Evolutionary conservation across 2,888 invertebrate genomes (phyloP).

Genomic region (Priocnemis perturbator): DNA sequence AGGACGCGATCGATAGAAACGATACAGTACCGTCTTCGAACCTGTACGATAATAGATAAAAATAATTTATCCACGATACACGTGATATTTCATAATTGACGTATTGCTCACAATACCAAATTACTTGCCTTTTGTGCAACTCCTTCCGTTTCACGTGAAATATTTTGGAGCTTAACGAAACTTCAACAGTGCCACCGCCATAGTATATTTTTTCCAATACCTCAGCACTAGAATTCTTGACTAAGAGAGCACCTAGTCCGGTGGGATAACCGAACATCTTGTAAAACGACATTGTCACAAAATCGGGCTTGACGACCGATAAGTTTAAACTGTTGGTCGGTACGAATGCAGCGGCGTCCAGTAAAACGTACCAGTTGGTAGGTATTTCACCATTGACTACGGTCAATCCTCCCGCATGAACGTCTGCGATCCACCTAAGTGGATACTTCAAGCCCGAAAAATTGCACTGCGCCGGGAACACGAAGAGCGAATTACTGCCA

Average conservation of each 20-base stretch:
- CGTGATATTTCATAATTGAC: not conserved
- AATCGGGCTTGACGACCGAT: constrained; percentile 85
- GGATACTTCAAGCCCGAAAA: constrained; percentile 96
- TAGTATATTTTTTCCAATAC: constrained; percentile 86
- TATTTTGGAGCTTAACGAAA: constrained; percentile 84
- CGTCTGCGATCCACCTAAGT: constrained; percentile 81
- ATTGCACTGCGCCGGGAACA: constrained; percentile 95
- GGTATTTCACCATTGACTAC: constrained; percentile 73
- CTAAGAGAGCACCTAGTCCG: constrained; percentile 92
- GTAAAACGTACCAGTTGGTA: constrained; percentile 83
- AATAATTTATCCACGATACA: constrained; percentile 1
- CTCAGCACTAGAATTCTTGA: constrained; percentile 81
- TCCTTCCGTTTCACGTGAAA: constrained; percentile 83
- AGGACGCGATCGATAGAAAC: constrained; percentile 88
- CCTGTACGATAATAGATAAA: constrained; percentile 76
- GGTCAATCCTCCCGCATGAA: constrained; percentile 80
- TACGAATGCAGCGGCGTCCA: constrained; percentile 92
- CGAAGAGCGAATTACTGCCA: constrained; percentile 81
- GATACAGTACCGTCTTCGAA: constrained; percentile 97
- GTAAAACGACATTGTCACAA: constrained; percentile 95
- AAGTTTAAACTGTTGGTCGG: constrained; percentile 88
- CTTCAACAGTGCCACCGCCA: constrained; percentile 95
- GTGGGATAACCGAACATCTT: constrained; percentile 98
- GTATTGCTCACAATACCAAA: no score
- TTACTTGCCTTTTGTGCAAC: constrained; percentile 84